Percentiles rank a stretch among this genome's conserved stretches.
These are phyloP conservation scores for Andrena cerasifolii DNA, from an alignment of 1,140 invertebrate species.

Conservation along the genomic window DNA sequence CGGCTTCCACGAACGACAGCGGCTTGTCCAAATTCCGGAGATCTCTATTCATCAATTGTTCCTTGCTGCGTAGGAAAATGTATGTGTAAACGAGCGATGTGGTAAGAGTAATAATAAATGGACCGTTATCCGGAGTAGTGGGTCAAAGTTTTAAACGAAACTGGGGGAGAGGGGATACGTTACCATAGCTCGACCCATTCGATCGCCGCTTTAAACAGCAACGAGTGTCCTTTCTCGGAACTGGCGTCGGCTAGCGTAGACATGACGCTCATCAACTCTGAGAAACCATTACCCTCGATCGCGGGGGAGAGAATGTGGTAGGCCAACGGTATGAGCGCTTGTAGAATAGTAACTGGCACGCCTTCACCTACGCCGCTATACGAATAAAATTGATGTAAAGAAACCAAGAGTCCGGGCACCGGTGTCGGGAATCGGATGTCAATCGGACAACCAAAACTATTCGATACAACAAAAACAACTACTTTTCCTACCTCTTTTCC, in stretches of 20 bases:
- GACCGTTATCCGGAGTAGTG: no score
- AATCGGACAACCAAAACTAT: no score
- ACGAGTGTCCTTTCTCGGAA: constrained; percentile 88
- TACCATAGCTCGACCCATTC: constrained; percentile 90
- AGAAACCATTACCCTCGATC: constrained; percentile 89
- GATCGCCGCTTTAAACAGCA: constrained; percentile 90
- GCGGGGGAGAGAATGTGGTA: constrained; percentile 86
- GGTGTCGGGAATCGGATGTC: no score
- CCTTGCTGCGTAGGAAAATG: constrained; percentile 68
- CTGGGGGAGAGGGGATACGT: no score
- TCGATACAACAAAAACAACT: background rate
- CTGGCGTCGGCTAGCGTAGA: constrained; percentile 93
- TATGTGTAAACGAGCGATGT: no score
- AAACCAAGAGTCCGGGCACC: no score
- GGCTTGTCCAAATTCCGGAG: constrained; percentile 73
- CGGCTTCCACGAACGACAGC: constrained; percentile 87
- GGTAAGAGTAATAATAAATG: no score
- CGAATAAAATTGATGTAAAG: no score
- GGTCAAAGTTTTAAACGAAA: no score
- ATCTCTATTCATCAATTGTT: constrained; percentile 77
- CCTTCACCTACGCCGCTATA: constrained; percentile 84
- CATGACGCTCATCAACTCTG: constrained; percentile 90
- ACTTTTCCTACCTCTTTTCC: constrained; percentile 83
- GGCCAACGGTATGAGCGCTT: constrained; percentile 89
- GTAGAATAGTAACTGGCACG: constrained; percentile 88